Conservation (phyloP, 2,797 vertebrate genomes). For the Sebastolobus alascanus region DNA sequence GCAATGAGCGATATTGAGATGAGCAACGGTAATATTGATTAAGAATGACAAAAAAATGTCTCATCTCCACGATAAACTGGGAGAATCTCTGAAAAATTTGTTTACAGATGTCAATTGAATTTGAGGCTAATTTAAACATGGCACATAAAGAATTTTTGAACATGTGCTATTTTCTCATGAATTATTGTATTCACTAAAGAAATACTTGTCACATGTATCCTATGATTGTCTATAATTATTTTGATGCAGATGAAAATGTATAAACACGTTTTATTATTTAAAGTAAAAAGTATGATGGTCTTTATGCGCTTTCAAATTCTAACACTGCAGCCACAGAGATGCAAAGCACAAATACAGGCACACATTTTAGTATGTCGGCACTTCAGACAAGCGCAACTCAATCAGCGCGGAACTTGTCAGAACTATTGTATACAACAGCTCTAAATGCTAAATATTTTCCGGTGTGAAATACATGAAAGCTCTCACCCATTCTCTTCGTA, state of each 20-base stretch:
- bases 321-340: neutral
- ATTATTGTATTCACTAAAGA: no score
- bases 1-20: no score
- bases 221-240: no score
- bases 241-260: neutral
- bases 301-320: neutral
- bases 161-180: no score
- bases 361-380: neutral
- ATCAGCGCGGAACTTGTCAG: neutral
- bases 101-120: no score
- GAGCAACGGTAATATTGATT: no score
- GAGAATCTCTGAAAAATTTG: no score
- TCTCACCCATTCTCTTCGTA: slow-evolving; percentile 81
- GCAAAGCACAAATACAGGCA: neutral
- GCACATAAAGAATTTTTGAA: no score
- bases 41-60: no score
- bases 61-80: no score
- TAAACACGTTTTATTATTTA: neutral
- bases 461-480: neutral
- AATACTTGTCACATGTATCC: no score
- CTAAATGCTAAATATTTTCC: neutral
- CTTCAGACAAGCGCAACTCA: neutral
- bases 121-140: no score
- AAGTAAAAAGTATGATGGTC: neutral
- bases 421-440: neutral